Evolutionary conservation across 2,113 vertebrate genomes (phyloP), one percentile per base, ranked within the genome.

Genomic region (Egretta garzetta): DNA sequence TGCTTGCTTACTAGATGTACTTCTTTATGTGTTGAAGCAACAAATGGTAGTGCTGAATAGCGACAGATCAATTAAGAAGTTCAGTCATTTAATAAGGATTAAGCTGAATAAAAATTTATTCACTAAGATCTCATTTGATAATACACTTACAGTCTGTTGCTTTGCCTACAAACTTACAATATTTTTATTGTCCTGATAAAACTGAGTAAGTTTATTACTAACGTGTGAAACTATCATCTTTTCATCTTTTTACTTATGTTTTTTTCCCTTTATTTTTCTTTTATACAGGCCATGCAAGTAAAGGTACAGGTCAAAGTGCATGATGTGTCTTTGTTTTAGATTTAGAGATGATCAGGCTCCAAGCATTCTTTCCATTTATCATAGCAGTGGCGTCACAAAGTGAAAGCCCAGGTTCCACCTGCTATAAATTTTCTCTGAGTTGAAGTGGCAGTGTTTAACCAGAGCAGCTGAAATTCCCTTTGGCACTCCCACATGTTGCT

Each of bases 281-380:
- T 98, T 98, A 98, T 97, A 98, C 99, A 99, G 99, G 98, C 98
- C 97, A 99, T 99, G 97, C 98, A 99, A 98, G 98, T 98, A 97
- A 99, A 99, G 99, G 99, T 99, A 99, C 99, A 98, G 98, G 98
- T 99, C 97, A 98, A 98, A 98, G 85, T 98, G 98, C 98, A 99
- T 99, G 98, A 98, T 75, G 81, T 98, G 98, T 98, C 97, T 98
- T 97, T 98, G 98, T 98, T 96, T 96, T 98, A 98, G 96, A 97
- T 90, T 92, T 98, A 97, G 97, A 97, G 76, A 84, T 94, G 86
- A 92, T 96, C 96, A 97, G 98, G 94, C 96, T 98, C 97, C 97
- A 96, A 97, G 83, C 95, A 94, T 93, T 93, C 86, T 96, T 97
- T 96, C 85, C 94, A 97, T 97, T 97, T 86, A 95, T 97, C 97